These are phyloP conservation scores for Engraulis encrasicolus DNA, from an alignment of 2,113 vertebrate species.

Conservation along the genomic window DNA sequence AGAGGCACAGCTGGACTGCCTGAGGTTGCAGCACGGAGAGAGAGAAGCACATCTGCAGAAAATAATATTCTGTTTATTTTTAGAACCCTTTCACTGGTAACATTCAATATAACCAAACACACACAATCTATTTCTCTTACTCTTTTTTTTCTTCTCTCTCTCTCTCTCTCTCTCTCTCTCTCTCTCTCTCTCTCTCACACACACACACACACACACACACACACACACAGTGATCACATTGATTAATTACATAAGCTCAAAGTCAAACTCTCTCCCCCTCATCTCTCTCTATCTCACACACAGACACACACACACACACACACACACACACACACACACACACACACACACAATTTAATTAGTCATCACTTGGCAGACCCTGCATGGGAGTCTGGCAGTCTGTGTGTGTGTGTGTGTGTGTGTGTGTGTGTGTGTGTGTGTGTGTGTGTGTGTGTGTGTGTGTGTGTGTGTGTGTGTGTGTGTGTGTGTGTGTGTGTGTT, in stretches of 20 bases:
- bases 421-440: not conserved
- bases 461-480: not conserved
- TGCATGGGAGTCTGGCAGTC: too few relatives aligned
- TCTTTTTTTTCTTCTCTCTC: too few relatives aligned
- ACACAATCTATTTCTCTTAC: too few relatives aligned
- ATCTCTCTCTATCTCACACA: not conserved
- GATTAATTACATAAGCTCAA: slow-evolving; percentile 17
- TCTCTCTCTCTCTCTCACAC: not conserved
- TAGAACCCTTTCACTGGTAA: too few relatives aligned
- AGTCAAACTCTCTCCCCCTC: not conserved
- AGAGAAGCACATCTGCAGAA: too few relatives aligned
- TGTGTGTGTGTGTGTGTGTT: slow-evolving; percentile 4
- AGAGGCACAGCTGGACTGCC: too few relatives aligned
- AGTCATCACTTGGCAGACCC: not conserved
- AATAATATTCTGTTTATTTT: too few relatives aligned
- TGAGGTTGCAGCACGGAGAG: too few relatives aligned
- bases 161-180: not conserved
- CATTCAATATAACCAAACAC: too few relatives aligned
- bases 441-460: not conserved
- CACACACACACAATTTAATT: not conserved
- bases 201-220: not conserved
- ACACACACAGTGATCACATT: not conserved
- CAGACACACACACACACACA: slow-evolving; percentile 26
- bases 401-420: too few relatives aligned
- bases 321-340: slow-evolving; percentile 17